These are phyloP conservation scores for Stenodema calcarata DNA, from an alignment of 2,888 invertebrate species.

Conservation along the genomic window DNA sequence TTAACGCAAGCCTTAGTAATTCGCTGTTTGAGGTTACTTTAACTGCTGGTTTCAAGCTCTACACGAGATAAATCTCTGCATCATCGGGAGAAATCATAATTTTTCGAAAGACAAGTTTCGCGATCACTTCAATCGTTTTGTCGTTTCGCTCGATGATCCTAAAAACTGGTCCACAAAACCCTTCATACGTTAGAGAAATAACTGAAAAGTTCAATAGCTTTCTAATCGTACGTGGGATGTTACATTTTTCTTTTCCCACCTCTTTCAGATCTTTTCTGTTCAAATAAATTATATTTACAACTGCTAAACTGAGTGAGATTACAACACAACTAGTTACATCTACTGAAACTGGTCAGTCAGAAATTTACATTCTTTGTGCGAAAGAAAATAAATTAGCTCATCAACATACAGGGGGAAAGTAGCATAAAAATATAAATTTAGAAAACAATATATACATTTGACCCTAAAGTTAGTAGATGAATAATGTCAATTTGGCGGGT, in stretches of 20 bases:
- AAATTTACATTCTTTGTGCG: not conserved
- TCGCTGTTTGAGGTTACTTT: no score
- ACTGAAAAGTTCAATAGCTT: not conserved
- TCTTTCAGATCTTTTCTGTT: not conserved
- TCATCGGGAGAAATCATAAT: not conserved
- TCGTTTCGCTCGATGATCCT: no score
- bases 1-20: no score
- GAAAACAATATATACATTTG: not conserved
- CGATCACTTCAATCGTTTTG: no score
- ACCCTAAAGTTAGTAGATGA: not conserved
- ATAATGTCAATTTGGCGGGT: not conserved
- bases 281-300: not conserved
- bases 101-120: not conserved
- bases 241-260: not conserved
- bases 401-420: not conserved
- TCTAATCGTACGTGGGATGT: not conserved
- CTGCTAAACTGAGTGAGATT: not conserved
- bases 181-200: not conserved
- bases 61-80: no score
- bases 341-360: not conserved
- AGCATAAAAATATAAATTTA: not conserved
- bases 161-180: not conserved
- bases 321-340: not conserved
- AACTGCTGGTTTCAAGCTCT: no score
- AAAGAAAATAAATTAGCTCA: not conserved